phyloP scores from a whole-genome alignment of 1,140 invertebrate species.

The Cotesia glomerata region DNA sequence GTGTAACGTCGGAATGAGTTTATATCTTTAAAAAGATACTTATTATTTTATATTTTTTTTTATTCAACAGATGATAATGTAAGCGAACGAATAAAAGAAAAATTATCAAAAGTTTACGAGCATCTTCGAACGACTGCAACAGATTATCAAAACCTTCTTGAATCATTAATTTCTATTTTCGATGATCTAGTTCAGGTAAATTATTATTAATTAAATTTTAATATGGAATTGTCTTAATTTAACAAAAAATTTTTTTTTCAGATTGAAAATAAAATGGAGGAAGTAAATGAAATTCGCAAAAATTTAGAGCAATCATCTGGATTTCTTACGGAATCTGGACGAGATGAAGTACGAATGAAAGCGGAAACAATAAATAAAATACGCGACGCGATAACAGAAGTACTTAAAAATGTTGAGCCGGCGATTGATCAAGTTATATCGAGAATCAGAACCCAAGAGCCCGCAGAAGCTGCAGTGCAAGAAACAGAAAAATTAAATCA shows the following conservation, averaged over 20 bases:
- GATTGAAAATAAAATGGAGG: conserved; percentile 50
- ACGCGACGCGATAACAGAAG: conserved; percentile 67
- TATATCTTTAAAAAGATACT: too few species aligned
- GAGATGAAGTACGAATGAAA: conserved; percentile 42
- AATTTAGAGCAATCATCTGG: conserved; percentile 23
- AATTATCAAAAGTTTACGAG: conserved; percentile 71
- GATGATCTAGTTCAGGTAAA: conserved; percentile 71
- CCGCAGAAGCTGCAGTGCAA: conserved; percentile 68
- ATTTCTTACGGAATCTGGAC: conserved; percentile 27
- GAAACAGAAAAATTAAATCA: conserved; percentile 75
- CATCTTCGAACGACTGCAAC: conserved; percentile 72
- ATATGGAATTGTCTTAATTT: neutral
- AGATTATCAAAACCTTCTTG: conserved; percentile 77
- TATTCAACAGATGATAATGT: conserved; percentile 39
- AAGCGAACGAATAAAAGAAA: conserved; percentile 67
- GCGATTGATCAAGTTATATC: conserved; percentile 71
- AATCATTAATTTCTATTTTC: conserved; percentile 76
- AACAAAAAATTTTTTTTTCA: conserved; percentile 32
- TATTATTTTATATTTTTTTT: too few species aligned
- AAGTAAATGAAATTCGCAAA: conserved; percentile 24
- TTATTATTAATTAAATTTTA: neutral
- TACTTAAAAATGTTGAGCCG: conserved; percentile 67
- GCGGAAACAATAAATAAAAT: conserved; percentile 68
- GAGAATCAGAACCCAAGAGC: conserved; percentile 75
- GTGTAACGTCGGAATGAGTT: too few species aligned